These are phyloP conservation scores for Telmatherina bonti DNA, from an alignment of 2,797 vertebrate species.

Conservation along the genomic window DNA sequence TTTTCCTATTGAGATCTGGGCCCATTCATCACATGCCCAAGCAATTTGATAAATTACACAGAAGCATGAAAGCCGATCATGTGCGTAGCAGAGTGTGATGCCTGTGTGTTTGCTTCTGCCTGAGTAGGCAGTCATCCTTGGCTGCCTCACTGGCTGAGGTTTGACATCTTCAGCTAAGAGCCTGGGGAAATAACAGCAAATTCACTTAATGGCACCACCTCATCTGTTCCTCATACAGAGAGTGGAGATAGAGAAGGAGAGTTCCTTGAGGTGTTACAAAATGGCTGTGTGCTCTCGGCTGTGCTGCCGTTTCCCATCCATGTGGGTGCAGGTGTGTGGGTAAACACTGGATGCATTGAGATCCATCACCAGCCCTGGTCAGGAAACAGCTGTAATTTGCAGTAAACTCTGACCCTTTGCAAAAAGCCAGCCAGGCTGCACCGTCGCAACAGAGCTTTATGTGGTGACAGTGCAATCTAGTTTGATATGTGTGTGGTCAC, in stretches of 20 bases:
- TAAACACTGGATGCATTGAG: conserved; percentile 70
- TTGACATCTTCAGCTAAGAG: conserved; percentile 84
- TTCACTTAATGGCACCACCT: conserved; percentile 84
- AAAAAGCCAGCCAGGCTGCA: conserved; percentile 51
- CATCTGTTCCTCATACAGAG: conserved; percentile 77
- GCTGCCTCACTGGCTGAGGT: conserved; percentile 77
- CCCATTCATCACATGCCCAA: conserved; percentile 74
- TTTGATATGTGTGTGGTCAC: conserved; percentile 36
- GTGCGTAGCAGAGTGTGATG: conserved; percentile 60
- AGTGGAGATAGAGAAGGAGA: conserved; percentile 52
- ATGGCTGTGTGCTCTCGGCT: conserved; percentile 74
- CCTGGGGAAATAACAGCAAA: conserved; percentile 85
- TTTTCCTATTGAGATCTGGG: conserved; percentile 64
- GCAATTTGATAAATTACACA: conserved; percentile 81
- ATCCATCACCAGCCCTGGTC: conserved; percentile 63
- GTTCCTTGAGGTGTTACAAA: conserved; percentile 79
- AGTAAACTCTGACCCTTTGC: conserved; percentile 73
- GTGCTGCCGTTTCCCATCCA: conserved; percentile 44
- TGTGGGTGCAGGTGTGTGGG: conserved; percentile 68
- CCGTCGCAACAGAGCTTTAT: conserved; percentile 48
- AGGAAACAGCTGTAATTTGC: conserved; percentile 76
- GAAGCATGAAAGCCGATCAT: conserved; percentile 77
- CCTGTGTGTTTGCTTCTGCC: conserved; percentile 40
- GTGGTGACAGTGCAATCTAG: conserved; percentile 62
- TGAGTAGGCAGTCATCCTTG: conserved; percentile 77